A percentile compares a stretch with the other conserved stretches of the same genome.
Evolutionary conservation across 2,888 invertebrate genomes (phyloP).

Genomic region (Branchellion lobata): DNA sequence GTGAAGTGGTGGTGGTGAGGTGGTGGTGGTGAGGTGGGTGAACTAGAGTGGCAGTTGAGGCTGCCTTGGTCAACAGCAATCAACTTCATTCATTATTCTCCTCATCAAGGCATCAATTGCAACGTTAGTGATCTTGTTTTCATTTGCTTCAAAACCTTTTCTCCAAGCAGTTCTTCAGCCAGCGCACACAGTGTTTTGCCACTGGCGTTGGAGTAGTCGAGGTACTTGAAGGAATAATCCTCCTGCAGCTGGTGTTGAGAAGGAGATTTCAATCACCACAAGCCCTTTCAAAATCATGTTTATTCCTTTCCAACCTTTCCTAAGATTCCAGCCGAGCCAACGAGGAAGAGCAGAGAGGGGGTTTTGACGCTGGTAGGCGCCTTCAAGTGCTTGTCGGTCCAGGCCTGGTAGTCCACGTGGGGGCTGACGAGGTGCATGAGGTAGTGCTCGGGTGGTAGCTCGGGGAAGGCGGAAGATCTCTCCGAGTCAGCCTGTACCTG

Average conservation of each 20-base stretch:
- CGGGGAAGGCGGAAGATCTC: too few species aligned
- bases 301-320: not conserved
- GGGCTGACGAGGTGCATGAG: not conserved
- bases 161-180: slow-evolving; percentile 30
- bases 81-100: not conserved
- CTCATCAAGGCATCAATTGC: not conserved
- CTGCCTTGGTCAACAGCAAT: too few species aligned
- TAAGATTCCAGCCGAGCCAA: not conserved
- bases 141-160: too few species aligned
- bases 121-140: too few species aligned
- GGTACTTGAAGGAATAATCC: not conserved
- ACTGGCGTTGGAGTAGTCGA: not conserved
- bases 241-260: slow-evolving; percentile 4
- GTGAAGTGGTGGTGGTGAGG: too few species aligned
- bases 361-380: not conserved
- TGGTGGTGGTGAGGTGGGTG: not conserved
- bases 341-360: not conserved
- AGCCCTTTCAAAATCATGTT: too few species aligned
- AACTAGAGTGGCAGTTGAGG: not conserved
- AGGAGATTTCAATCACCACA: not conserved
- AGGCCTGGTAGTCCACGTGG: not conserved
- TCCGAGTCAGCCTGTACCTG: too few species aligned
- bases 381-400: slow-evolving; percentile 9
- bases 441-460: not conserved
- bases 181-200: slow-evolving; percentile 39